Percentiles rank a stretch among this genome's conserved stretches.
phyloP scores from a whole-genome alignment of 2,888 invertebrate genomes.

The Lepidochrysops patricia region DNA sequence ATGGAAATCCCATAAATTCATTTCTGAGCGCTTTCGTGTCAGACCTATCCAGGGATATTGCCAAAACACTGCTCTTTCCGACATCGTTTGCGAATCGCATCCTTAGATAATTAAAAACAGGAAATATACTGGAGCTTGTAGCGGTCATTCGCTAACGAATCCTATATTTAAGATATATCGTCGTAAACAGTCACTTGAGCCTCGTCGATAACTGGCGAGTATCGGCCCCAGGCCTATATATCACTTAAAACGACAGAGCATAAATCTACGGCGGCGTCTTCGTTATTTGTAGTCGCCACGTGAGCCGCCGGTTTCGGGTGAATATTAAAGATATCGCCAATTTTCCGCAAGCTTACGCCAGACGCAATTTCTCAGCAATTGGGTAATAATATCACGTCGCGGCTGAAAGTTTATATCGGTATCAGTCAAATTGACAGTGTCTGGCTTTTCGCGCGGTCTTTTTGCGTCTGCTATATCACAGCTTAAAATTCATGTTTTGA shows the following conservation, averaged over 20 bases:
- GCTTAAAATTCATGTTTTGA: not conserved
- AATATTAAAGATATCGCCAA: conserved; percentile 75
- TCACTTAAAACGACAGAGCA: conserved; percentile 69
- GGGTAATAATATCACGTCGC: conserved; percentile 64
- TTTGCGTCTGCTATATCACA: not conserved
- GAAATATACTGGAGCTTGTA: no score
- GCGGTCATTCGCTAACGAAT: conserved; percentile 18
- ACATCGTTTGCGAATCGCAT: no score
- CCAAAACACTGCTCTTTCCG: no score
- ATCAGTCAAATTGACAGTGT: conserved; percentile 4
- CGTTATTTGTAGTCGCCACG: conserved; percentile 73
- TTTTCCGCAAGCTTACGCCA: conserved; percentile 70
- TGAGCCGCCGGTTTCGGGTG: conserved; percentile 69
- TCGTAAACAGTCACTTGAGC: conserved; percentile 49
- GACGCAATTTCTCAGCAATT: conserved; percentile 74
- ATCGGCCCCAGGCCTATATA: conserved; percentile 48
- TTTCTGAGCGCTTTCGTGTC: no score
- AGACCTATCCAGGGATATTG: no score
- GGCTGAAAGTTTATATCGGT: conserved; percentile 27
- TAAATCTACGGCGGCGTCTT: conserved; percentile 67
- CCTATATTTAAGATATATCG: conserved; percentile 32
- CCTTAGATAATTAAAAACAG: no score
- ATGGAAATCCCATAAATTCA: no score
- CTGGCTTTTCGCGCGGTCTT: not conserved
- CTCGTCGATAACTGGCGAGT: conserved; percentile 44